Conservation (phyloP, 2,113 vertebrate species). For the Empidonax traillii region DNA sequence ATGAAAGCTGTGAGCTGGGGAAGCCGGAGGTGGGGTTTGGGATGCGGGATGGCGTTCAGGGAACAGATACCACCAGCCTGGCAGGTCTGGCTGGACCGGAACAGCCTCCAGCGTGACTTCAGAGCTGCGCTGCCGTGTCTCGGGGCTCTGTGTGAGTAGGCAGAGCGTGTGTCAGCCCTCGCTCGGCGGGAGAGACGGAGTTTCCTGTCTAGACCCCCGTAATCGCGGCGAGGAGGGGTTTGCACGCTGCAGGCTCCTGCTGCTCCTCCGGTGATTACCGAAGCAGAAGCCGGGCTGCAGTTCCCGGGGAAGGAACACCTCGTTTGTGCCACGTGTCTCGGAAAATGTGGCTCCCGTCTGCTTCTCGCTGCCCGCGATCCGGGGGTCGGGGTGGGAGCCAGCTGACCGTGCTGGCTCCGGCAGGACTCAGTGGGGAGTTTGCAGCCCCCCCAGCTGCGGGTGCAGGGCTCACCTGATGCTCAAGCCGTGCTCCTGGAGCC, state of each 20-base stretch:
- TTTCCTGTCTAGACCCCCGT: slow-evolving; percentile 56
- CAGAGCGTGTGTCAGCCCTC: not conserved
- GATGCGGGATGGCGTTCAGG: not conserved
- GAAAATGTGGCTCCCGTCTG: not conserved
- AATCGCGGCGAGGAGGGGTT: not conserved
- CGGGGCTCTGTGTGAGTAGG: not conserved
- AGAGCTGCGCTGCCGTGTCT: not conserved
- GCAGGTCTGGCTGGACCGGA: not conserved
- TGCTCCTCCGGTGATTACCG: not conserved
- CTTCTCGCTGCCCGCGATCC: fast-evolving
- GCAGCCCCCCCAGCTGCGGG: fast-evolving
- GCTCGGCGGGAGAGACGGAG: not conserved
- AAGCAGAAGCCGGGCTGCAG: not conserved
- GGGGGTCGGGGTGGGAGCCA: not conserved
- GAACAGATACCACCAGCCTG: not conserved
- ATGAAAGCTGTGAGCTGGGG: not conserved
- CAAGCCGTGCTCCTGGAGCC: not conserved
- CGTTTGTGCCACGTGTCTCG: not conserved
- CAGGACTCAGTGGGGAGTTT: not conserved
- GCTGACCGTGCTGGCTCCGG: not conserved
- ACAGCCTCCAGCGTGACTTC: not conserved
- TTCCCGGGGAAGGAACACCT: not conserved
- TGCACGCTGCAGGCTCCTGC: not conserved
- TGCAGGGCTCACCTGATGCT: not conserved
- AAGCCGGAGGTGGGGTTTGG: not conserved